Percentiles rank a stretch among this genome's conserved stretches.
Evolutionary conservation across 2,888 invertebrate genomes (phyloP).

Genomic region (Oxycera nigricornis): DNA sequence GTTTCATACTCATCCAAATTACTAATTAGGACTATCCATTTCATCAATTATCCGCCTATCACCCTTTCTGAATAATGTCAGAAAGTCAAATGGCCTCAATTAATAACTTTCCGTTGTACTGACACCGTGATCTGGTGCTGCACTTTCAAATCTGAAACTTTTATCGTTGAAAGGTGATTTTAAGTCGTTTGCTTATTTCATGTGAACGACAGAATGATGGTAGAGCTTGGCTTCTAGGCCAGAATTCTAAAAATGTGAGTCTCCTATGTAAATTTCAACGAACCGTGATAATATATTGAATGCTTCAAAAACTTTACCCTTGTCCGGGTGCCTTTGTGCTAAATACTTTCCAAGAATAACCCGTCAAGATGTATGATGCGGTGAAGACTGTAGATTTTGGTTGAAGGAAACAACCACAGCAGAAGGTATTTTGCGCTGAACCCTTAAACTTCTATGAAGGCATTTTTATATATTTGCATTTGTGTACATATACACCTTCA

Average conservation of each 20-base stretch:
- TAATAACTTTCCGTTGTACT: conserved; percentile 42
- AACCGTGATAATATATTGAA: background rate
- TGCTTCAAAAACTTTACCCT: conserved; percentile 4
- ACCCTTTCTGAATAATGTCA: conserved; percentile 41
- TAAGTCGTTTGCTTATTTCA: too few relatives aligned
- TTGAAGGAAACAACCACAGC: background rate
- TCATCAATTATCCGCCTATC: conserved; percentile 35
- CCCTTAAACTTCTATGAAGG: too few relatives aligned
- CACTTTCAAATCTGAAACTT: conserved; percentile 40
- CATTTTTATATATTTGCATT: too few relatives aligned
- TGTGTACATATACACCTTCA: too few relatives aligned
- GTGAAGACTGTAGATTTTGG: background rate
- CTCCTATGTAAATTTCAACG: too few relatives aligned
- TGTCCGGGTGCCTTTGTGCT: background rate
- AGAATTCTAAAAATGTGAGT: too few relatives aligned
- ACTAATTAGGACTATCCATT: too few relatives aligned
- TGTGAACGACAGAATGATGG: too few relatives aligned
- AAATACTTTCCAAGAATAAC: conserved; percentile 8
- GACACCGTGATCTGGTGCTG: conserved; percentile 34
- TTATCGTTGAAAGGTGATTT: too few relatives aligned
- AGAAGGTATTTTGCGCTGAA: background rate
- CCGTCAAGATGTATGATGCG: too few relatives aligned
- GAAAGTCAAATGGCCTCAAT: conserved; percentile 47
- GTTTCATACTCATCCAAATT: too few relatives aligned
- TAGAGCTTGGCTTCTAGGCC: too few relatives aligned